Conservation (phyloP, 2,888 invertebrate genomes). For the Sphecodes monilicornis region DNA sequence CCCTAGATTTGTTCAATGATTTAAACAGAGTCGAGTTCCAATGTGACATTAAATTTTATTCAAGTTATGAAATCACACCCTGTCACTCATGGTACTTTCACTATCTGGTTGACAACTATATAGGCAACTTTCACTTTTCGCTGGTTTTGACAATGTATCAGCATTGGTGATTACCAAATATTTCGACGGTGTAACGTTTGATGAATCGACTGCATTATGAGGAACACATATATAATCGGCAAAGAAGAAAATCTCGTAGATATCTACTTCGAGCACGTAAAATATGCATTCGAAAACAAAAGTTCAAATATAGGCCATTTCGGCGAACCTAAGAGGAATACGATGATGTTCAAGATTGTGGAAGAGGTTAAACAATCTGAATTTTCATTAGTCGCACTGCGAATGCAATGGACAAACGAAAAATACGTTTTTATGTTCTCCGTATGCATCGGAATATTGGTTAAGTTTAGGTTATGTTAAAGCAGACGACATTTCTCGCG, state of each 20-base stretch:
- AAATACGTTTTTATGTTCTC: slow-evolving; percentile 32
- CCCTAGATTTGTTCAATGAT: neutral
- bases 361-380: neutral
- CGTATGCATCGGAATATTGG: slow-evolving; percentile 52
- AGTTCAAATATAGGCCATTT: neutral
- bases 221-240: neutral
- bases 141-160: slow-evolving; percentile 28
- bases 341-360: neutral
- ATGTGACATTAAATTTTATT: neutral
- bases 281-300: slow-evolving; percentile 15
- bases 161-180: neutral
- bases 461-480: slow-evolving; percentile 66
- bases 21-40: neutral
- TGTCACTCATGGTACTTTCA: slow-evolving; percentile 50
- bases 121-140: slow-evolving; percentile 56
- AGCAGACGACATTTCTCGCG: slow-evolving; percentile 69
- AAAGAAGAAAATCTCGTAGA: slow-evolving; percentile 23
- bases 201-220: neutral
- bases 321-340: neutral
- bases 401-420: neutral
- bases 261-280: slow-evolving; percentile 18
- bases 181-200: neutral
- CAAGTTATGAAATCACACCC: slow-evolving; percentile 15
- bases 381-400: neutral
- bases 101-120: slow-evolving; percentile 34